phyloP scores from a whole-genome alignment of 1,140 invertebrate species.

The Metopolophium dirhodum region DNA sequence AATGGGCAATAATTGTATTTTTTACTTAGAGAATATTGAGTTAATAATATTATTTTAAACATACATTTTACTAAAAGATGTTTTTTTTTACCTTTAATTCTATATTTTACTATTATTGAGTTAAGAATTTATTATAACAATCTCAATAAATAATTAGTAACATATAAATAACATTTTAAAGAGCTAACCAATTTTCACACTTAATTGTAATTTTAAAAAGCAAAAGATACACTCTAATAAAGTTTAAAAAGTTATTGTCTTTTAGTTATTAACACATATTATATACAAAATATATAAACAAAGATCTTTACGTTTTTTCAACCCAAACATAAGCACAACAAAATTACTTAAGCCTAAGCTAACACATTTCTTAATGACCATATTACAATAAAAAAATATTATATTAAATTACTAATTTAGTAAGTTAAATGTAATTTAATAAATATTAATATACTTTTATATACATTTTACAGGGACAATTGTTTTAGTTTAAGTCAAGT shows the following conservation, averaged over 20 bases:
- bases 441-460: not conserved
- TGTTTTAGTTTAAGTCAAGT: not conserved
- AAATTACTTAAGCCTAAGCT: not conserved
- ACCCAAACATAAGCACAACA: slow-evolving; percentile 6
- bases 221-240: not conserved
- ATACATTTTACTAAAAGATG: not conserved
- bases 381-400: slow-evolving; percentile 6
- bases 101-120: not conserved
- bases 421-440: not conserved
- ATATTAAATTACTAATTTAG: not conserved
- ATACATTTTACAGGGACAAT: not conserved
- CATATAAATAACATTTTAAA: not conserved
- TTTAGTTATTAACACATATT: slow-evolving; percentile 1
- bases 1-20: not conserved
- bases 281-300: not conserved
- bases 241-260: not conserved
- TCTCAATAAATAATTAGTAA: not conserved
- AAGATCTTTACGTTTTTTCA: not conserved
- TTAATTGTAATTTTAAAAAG: not conserved
- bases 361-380: not conserved
- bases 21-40: not conserved
- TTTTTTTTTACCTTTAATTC: not conserved
- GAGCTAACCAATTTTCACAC: not conserved
- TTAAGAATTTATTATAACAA: slow-evolving; percentile 6
- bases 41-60: not conserved